These are phyloP conservation scores for Luidia sarsii DNA, from an alignment of 53 echinoderm and acorn worm species.

Conservation along the genomic window DNA sequence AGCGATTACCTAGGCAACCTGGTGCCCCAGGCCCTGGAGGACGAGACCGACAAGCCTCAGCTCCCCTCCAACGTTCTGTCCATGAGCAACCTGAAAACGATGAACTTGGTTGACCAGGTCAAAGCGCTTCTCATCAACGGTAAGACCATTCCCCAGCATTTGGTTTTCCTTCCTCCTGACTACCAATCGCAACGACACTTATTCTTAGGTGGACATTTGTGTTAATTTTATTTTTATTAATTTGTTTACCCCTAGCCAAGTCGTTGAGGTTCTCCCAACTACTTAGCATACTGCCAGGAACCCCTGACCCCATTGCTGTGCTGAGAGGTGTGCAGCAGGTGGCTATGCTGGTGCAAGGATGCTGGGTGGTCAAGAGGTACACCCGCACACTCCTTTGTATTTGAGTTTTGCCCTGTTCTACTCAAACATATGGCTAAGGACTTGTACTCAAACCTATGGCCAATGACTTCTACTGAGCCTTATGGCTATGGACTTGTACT, in stretches of 20 bases:
- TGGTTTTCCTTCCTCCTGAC: too few relatives aligned
- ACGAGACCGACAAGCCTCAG: constrained; percentile 70
- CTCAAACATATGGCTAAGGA: too few relatives aligned
- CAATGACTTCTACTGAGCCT: too few relatives aligned
- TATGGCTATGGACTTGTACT: too few relatives aligned
- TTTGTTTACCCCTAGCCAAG: constrained; percentile 72
- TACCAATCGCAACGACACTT: too few relatives aligned
- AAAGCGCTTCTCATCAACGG: constrained; percentile 82
- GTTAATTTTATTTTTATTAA: too few relatives aligned
- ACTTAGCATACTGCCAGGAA: constrained; percentile 68
- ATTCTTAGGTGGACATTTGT: not conserved
- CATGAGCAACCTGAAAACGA: constrained; percentile 83
- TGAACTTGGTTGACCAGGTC: constrained; percentile 88
- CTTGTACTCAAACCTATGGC: too few relatives aligned
- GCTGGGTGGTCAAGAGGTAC: constrained; percentile 99
- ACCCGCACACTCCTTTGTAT: too few relatives aligned
- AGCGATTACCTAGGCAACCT: constrained; percentile 89
- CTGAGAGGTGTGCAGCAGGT: constrained; percentile 90
- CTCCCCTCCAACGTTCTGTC: constrained; percentile 90
- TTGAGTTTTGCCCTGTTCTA: too few relatives aligned
- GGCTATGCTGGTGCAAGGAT: constrained; percentile 94
- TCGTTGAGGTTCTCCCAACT: constrained; percentile 82
- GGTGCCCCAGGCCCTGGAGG: constrained; percentile 74
- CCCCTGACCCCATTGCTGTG: constrained; percentile 68
- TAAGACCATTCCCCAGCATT: too few relatives aligned